Base-by-base conservation (phyloP, 2,797 vertebrate genomes). In the Pyrocephalus nanus region DNA sequence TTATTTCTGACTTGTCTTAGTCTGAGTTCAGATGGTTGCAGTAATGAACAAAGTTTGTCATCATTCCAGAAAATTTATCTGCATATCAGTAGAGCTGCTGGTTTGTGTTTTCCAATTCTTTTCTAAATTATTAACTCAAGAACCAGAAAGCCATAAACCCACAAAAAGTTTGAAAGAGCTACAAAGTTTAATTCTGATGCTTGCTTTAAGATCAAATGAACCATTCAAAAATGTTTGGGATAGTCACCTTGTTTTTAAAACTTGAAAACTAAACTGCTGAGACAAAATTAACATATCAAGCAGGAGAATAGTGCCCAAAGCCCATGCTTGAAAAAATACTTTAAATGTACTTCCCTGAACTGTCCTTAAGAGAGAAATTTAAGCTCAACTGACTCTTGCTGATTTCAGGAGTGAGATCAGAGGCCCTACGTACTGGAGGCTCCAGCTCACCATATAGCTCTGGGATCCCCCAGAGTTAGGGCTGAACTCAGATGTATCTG, bases 341-440 rank as follows among this genome's bases (percentile, higher is more conserved):
- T 62, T 22, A 40, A 55, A 61, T 4, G 1, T 42, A 19, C 4
- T 77, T 86, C 12, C 26, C 15, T 25, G 15, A 40, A 17, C 14
- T 61, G 38, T 18, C 12, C 29, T 67, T 23, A 64, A 29, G 14
- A 74, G 34, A 60, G 23, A 81, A 55, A 70, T 34, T 55, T 36
- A 50, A 65, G 48, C 30, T 74, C 48, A 82, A 23, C 32, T 40
- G 19, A 6, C 6, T 34, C 43, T 32, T 45, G 14, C 26, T 0
- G 0, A 7, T 54, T 76, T 66, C 47, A 58, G 25, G 21, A n/a
- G 2, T 6, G 43, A 18, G 18, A 26, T 45, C 48, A 70, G 38
- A 66, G 16, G 7, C n/a, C 18, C 16, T 5, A 1, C 0, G 0
- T 51, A 25, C 27, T 5, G 0, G 0, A 79, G 55, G 32, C 23